These are phyloP conservation scores for Colistium nudipinnis DNA, from an alignment of 2,113 vertebrate species.

Conservation along the genomic window DNA sequence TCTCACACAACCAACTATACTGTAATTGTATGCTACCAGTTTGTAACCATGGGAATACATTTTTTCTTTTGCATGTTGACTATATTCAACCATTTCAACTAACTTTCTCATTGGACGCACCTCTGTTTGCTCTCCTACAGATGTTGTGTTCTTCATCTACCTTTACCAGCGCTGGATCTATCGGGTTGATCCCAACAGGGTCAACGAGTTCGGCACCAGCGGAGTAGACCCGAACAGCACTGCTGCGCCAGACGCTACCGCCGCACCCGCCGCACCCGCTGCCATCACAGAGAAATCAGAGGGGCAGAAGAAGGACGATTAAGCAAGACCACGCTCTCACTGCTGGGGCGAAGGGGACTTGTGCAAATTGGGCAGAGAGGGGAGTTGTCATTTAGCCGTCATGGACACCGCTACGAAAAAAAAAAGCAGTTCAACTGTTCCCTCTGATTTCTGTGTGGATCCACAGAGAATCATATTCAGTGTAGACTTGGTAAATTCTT, in stretches of 20 bases:
- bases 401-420: slow-evolving; percentile 72
- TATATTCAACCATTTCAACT: no score
- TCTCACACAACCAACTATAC: no score
- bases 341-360: slow-evolving; percentile 67
- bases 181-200: slow-evolving; percentile 89
- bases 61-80: background rate
- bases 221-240: slow-evolving; percentile 77
- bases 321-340: slow-evolving; percentile 57
- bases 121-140: slow-evolving; percentile 64
- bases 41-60: background rate
- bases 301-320: slow-evolving; percentile 93
- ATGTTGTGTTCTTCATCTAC: slow-evolving; percentile 96
- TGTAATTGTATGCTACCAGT: no score
- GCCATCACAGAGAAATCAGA: slow-evolving; percentile 85
- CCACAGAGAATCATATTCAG: slow-evolving; percentile 76
- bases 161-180: slow-evolving; percentile 97
- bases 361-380: slow-evolving; percentile 65
- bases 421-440: slow-evolving; percentile 75
- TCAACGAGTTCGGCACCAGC: slow-evolving; percentile 93
- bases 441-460: slow-evolving; percentile 74
- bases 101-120: background rate
- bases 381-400: slow-evolving; percentile 69
- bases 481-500: slow-evolving; percentile 79
- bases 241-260: slow-evolving; percentile 32
- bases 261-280: background rate